Conservation (phyloP, 2,113 vertebrate species). For the Apeltes quadracus region DNA sequence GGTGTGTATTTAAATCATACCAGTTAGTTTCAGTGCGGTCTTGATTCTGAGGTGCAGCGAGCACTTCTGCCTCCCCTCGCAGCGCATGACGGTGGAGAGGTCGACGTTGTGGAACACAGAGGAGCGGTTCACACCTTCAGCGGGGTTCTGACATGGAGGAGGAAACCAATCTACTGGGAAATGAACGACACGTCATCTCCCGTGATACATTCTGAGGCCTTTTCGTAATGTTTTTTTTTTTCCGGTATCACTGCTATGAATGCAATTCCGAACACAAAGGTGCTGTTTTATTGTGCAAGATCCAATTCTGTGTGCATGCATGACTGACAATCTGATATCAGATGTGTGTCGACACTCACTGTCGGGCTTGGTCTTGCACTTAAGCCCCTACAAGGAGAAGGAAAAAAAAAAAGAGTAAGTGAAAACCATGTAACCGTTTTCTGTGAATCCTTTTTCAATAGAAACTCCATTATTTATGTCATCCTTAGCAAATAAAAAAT, state of each 20-base stretch:
- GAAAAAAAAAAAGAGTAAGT: not conserved
- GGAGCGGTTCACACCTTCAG: conserved; percentile 54
- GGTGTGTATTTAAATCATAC: conserved; percentile 62
- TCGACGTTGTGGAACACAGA: conserved; percentile 77
- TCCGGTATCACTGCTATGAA: not conserved
- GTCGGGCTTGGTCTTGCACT: conserved; percentile 59
- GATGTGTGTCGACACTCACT: conserved; percentile 64
- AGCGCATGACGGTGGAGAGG: conserved; percentile 86
- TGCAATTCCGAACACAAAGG: not conserved
- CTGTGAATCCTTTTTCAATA: not conserved
- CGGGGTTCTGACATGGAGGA: conserved; percentile 71
- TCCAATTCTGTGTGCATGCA: not conserved
- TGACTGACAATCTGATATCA: not conserved
- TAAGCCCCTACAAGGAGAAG: conserved; percentile 67
- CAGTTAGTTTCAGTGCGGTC: conserved; percentile 73
- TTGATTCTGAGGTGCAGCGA: conserved; percentile 80
- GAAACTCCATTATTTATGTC: not conserved
- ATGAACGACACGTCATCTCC: too few species aligned
- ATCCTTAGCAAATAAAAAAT: not conserved
- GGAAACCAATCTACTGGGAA: conserved; percentile 50
- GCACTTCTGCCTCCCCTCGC: conserved; percentile 76
- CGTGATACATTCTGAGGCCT: not conserved
- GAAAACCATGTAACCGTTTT: not conserved
- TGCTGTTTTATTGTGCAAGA: not conserved
- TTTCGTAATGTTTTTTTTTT: too few species aligned